Percentiles rank a stretch among this genome's conserved stretches.
Conservation (phyloP, 2,888 invertebrate species). For the Agrochola circellaris region DNA sequence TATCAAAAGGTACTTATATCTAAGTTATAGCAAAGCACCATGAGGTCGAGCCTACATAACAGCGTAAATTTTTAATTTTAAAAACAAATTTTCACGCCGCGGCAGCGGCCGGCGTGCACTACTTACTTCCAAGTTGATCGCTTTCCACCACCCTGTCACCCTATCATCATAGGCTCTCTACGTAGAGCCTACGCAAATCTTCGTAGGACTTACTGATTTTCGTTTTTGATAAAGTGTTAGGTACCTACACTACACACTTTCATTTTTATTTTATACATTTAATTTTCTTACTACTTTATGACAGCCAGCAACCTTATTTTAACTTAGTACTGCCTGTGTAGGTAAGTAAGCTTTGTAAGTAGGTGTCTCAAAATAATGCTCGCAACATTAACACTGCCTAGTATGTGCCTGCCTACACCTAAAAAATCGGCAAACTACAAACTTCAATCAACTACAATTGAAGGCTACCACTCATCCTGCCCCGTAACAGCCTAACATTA, state of each 20-base stretch:
- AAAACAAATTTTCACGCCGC: too few relatives aligned
- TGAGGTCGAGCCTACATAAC: not conserved
- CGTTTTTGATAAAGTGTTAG: not conserved
- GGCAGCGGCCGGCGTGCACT: too few relatives aligned
- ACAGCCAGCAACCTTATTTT: not conserved
- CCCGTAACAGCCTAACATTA: slow-evolving; percentile 31
- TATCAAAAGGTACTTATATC: not conserved
- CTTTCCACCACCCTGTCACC: too few relatives aligned
- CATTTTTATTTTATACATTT: not conserved
- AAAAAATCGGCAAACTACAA: not conserved
- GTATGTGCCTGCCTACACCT: not conserved
- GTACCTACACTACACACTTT: not conserved
- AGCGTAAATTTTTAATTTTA: too few relatives aligned
- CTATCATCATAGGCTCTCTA: not conserved
- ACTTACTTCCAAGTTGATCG: too few relatives aligned
- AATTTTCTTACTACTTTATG: not conserved
- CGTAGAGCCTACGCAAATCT: not conserved
- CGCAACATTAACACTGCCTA: not conserved
- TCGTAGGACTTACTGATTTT: not conserved
- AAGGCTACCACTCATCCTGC: slow-evolving; percentile 9
- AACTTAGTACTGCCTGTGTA: not conserved
- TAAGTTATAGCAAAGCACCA: not conserved
- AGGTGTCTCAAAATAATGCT: not conserved
- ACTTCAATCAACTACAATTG: not conserved
- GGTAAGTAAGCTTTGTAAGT: too few relatives aligned